Base-by-base conservation (phyloP, 2,888 invertebrate species). In the Chrysina gloriosa region DNA sequence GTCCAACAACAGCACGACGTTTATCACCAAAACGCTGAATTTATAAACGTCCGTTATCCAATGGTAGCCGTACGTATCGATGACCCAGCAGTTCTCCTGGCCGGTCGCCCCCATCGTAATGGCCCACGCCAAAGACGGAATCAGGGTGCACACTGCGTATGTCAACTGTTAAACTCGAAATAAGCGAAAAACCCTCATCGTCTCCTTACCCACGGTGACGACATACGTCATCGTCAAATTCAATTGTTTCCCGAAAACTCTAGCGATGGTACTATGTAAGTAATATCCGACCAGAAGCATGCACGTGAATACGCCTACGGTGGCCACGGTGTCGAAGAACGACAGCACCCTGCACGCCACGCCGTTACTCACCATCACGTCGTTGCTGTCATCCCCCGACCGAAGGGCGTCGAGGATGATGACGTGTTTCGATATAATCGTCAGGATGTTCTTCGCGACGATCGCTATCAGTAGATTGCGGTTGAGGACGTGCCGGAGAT, bases 241-340 rank as follows among this genome's bases (percentile, higher is more conserved):
- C 23, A 50, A 5, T 11, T 11, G 14, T 9, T 36, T 74, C 1
- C 77, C 85, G 76, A 92, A 90, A 0, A 90, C 86, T 16, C 89
- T 86, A 0, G 89, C 91, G 27, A 92, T 88, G 11, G 89, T 83
- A 50, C 90, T 86, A 75, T 92, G 91, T 2, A 92, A 78, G 76
- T 88, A 90, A 34, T 88, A 81, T 0, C 89, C 90, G 76, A 90
- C 90, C 1, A 89, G 83, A 48, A 91, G 81, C 91, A 92, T 92
- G 78, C 89, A 90, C 2, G 89, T 86, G 76, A 90, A 92, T 47
- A 91, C 89, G 0, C 84, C 83, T 75, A 89, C 89, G 2, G 84
- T 85, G 0, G 87, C 84, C 0, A 85, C 75, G 45, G 86, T 85
- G 70, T 88, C 88, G 0, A 87, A 80, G 48, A 87, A 83, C 0